Evolutionary conservation across 2,888 invertebrate genomes (phyloP), one percentile per base, ranked within the genome.

Genomic region (Spicauda simplicius): DNA sequence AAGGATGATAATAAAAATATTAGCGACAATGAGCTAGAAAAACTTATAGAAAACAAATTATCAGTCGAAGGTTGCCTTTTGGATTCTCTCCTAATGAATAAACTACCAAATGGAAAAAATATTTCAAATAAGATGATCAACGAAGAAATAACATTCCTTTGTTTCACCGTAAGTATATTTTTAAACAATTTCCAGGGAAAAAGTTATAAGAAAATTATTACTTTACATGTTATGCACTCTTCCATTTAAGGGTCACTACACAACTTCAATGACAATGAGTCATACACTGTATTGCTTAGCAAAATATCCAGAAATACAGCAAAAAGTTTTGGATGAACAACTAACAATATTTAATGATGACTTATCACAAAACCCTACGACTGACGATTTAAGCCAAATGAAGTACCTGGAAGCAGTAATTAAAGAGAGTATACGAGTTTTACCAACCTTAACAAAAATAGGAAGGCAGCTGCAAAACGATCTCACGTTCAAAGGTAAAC

Each of bases 341-440:
- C 60, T 64, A 12, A 68, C 72, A 5, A 74, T 82, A 53, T 78
- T 78, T 41, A 73, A 76, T 12, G 69, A 73, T 1, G 73, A 81
- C 48, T 71, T 76, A 2, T 52, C 64, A 11, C 76, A 72, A 56
- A 75, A 71, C 54, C 75, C 79, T 4, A 79, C 76, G 7, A 74
- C 70, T 53, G 69, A 76, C 20, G 78, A 82, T 33, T 68, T 82
- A 33, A 76, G 71, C 25, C 72, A 81, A 66, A 82, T 82, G 81
- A 81, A 81, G 64, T 82, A 81, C 66, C 74, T 82, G 0, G 81
- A 82, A 67, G 79, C 78, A 2, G 77, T 78, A 14, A 79, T 81
- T 19, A 82, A 82, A 64, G 82, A 82, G 66, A 78, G 76, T 54
- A 77, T 81, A 30, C 71, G 82, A 1, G 69, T 76, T 18, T 75